phyloP scores from a whole-genome alignment of 2,113 vertebrate genomes.

The Carassius carassius region DNA sequence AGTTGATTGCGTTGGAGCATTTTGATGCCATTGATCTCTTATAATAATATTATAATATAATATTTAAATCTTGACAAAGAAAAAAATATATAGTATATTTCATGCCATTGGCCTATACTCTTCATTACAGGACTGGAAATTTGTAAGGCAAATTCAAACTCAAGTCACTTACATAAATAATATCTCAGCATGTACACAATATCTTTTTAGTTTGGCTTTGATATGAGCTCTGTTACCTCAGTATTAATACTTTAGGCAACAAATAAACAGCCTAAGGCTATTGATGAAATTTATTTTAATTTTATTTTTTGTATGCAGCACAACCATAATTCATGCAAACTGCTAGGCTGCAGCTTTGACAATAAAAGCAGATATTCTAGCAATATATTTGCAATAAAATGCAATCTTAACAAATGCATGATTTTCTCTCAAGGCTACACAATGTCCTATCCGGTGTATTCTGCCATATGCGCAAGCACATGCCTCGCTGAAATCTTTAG shows the following conservation, averaged over 20 bases:
- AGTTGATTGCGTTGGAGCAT: neutral
- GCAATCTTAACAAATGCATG: neutral
- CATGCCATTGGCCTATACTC: neutral
- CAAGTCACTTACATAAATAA: neutral
- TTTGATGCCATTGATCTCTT: neutral
- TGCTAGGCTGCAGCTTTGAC: neutral
- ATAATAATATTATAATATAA: no score
- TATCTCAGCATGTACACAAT: neutral
- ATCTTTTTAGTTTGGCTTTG: neutral
- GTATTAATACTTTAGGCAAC: neutral
- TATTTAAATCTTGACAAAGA: neutral
- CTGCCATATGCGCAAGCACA: constrained; percentile 13
- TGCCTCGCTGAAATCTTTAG: constrained; percentile 21
- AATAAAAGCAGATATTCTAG: neutral
- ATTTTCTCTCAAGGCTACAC: neutral
- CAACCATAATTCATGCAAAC: neutral
- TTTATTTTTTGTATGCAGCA: neutral
- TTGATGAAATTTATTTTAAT: neutral
- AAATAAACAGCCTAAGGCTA: neutral
- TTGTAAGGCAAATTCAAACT: neutral
- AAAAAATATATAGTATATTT: neutral
- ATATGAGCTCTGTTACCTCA: neutral
- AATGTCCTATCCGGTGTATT: constrained; percentile 8
- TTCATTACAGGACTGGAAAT: neutral
- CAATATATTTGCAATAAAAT: neutral